These are phyloP conservation scores for Ophion ventricosus DNA, from an alignment of 2,888 invertebrate species.

Conservation along the genomic window DNA sequence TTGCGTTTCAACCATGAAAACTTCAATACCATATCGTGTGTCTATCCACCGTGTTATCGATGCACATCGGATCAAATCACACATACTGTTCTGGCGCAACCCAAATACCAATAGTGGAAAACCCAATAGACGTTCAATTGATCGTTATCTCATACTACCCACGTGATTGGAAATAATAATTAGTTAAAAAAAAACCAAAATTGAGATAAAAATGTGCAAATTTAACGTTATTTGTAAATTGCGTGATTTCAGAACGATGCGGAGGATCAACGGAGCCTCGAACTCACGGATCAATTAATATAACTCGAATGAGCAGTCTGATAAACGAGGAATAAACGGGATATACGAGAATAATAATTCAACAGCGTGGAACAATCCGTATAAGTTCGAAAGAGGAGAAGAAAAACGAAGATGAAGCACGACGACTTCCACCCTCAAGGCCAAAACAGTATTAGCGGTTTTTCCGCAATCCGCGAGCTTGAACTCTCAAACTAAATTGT, in stretches of 20 bases:
- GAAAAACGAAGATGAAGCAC: constrained; percentile 33
- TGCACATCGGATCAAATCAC: too few relatives aligned
- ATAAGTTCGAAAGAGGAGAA: constrained; percentile 63
- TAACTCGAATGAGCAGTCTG: constrained; percentile 65
- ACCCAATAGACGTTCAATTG: too few relatives aligned
- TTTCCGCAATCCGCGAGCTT: constrained; percentile 74
- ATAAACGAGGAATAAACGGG: constrained; percentile 57
- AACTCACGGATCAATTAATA: constrained; percentile 68
- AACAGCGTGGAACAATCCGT: constrained; percentile 33
- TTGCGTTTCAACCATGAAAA: too few relatives aligned
- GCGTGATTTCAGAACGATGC: constrained; percentile 71
- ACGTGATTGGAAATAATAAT: neutral
- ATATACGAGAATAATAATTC: constrained; percentile 63
- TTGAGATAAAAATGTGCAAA: neutral
- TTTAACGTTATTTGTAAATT: constrained; percentile 27
- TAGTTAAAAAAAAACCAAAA: neutral
- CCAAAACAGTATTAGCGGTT: constrained; percentile 77
- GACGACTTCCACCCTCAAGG: constrained; percentile 69
- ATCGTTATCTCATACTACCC: too few relatives aligned
- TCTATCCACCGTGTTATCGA: too few relatives aligned
- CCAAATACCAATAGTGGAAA: too few relatives aligned
- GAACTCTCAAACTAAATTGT: constrained; percentile 67
- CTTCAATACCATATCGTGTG: too few relatives aligned
- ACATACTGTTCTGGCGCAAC: too few relatives aligned
- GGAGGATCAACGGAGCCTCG: constrained; percentile 65